Conservation (phyloP, 2,113 vertebrate species). For the Rhea americana region DNA sequence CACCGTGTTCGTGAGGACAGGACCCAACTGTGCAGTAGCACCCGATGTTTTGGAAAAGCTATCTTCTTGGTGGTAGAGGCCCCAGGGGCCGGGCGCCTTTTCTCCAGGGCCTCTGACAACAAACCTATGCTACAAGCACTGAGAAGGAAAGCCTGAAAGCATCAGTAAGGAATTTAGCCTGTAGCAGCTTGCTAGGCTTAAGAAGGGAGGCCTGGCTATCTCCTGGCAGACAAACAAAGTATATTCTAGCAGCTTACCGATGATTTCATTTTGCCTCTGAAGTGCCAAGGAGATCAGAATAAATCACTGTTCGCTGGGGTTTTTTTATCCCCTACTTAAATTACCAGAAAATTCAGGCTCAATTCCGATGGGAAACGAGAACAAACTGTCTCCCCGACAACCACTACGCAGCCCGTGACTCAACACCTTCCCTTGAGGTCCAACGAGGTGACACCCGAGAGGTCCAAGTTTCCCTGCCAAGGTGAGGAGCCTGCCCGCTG, state of each 20-base stretch:
- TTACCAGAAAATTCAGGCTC: conserved; percentile 83
- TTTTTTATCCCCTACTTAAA: conserved; percentile 64
- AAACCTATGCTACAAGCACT: not conserved
- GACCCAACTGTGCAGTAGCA: fast-evolving
- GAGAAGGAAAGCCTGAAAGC: not conserved
- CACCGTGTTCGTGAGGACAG: fast-evolving
- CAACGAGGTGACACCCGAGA: conserved; percentile 42
- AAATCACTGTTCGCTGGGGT: not conserved
- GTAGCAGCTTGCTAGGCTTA: not conserved
- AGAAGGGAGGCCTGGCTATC: not conserved
- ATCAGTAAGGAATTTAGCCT: not conserved
- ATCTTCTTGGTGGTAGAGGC: not conserved
- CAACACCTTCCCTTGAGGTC: conserved; percentile 82
- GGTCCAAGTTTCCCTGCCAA: not conserved
- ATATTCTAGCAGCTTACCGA: not conserved
- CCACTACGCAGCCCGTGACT: conserved; percentile 75
- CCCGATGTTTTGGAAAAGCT: not conserved
- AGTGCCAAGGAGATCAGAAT: conserved; percentile 46
- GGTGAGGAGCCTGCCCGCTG: not conserved
- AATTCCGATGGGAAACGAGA: conserved; percentile 82
- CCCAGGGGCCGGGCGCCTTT: not conserved
- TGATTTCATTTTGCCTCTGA: conserved; percentile 29
- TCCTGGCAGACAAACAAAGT: not conserved
- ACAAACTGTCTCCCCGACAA: conserved; percentile 84
- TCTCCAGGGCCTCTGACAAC: not conserved